Base-by-base conservation (phyloP, 2,113 vertebrate genomes). In the Glareola pratincola region DNA sequence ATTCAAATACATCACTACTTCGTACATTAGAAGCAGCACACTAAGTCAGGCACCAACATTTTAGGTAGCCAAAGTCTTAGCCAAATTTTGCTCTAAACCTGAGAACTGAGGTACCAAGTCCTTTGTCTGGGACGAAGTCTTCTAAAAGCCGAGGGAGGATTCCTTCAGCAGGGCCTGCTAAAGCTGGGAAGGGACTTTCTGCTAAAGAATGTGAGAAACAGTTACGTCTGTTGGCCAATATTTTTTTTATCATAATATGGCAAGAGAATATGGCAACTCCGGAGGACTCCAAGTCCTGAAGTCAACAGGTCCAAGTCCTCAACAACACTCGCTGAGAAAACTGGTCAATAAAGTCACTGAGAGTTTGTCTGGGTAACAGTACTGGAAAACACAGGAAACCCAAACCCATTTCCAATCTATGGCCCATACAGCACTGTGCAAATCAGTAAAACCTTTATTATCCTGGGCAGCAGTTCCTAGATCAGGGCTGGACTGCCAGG, bases 141-240 rank as follows among this genome's bases (percentile, higher is more conserved):
- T 72, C 76, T 50, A 37, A 54, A 75, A 85, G 47, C 29, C 2
- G 1, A 32, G 15, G 12, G 17, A 57, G 32, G 17, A 7, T 67
- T 66, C 47, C 30, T 75, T 48, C 30, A 60, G 34, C 34, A 30
- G 6, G 9, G 53, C 7, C 43, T 64, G 26, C 15, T 43, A 63
- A 92, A 68, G 18, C 8, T 20, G 27, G 30, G 43, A 53, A 69
- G 63, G 8, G 34, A 41, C 22, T 37, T 80, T 73, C 41, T 75
- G 37, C 34, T 51, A 29, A 54, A 48, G 69, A 73, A 64, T 7
- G 7, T 22, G 41, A 63, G 10, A 84, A 56, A 27, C 17, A 27
- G 29, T 54, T 32, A 72, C 0, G 0, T 14, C 22, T 17, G 7
- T 36, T 37, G 22, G 29, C 13, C 68, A 71, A 26, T 45, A 18